Evolutionary conservation across 2,797 vertebrate genomes (phyloP).

Genomic region (Enteromius anoplus): DNA sequence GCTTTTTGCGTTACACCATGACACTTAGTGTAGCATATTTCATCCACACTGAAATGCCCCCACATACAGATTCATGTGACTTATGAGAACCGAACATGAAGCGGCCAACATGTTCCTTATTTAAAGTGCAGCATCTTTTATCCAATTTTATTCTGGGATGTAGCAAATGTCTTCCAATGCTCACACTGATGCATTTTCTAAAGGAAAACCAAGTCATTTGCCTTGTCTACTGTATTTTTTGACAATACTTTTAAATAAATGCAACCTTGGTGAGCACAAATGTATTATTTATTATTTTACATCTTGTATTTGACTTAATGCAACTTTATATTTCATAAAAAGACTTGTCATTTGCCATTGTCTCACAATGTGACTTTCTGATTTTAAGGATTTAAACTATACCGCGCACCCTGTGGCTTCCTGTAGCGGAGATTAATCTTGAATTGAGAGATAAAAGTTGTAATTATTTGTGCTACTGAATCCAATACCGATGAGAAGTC

Average conservation of each 20-base stretch:
- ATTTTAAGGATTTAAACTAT: neutral
- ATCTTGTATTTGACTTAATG: neutral
- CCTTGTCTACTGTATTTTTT: neutral
- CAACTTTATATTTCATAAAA: neutral
- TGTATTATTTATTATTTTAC: neutral
- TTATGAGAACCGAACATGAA: neutral
- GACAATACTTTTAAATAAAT: neutral
- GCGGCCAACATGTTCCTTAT: neutral
- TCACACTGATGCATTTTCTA: neutral
- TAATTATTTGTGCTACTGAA: neutral
- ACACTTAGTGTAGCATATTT: slow-evolving; percentile 35
- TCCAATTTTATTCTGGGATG: neutral
- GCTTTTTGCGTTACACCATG: slow-evolving; percentile 27
- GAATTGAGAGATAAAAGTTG: neutral
- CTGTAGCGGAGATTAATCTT: neutral
- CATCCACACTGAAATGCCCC: neutral
- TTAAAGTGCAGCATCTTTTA: neutral
- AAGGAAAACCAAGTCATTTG: neutral
- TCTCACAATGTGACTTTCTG: neutral
- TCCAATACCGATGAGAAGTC: neutral
- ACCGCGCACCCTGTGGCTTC: neutral
- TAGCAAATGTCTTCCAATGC: neutral
- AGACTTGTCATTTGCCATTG: neutral
- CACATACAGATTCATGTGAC: slow-evolving; percentile 3
- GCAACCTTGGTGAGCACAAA: neutral